Base-by-base conservation (phyloP, 2,797 vertebrate genomes). In the Tarsius wallacei region DNA sequence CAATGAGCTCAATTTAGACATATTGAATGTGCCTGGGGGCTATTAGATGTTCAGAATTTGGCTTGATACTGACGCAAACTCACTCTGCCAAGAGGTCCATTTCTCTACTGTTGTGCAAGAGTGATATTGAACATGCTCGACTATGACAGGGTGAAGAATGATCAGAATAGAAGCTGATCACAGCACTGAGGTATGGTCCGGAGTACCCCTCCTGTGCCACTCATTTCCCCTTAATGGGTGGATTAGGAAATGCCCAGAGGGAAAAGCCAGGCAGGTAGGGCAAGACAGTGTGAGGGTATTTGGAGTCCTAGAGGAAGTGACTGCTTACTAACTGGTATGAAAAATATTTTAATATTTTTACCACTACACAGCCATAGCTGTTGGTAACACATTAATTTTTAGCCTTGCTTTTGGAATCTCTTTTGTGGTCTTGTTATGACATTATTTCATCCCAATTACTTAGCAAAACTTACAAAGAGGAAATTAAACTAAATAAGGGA, bases 371-470 rank as follows among this genome's bases (percentile, higher is more conserved):
- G 36, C 36, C 15, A 1, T 93, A 81, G 74, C 33, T 49, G 1
- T 33, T 59, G 55, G 28, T 77, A 87, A 87, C 7, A 81, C 19
- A 86, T 59, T 83, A 63, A 90, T 77, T 80, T 93, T 81, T 36
- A 91, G 36, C 31, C 55, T 86, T 81, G 15, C n/a, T 94, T 28
- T 71, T 63, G 14, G 24, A 33, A 93, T 88, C 36, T 55, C 26
- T 94, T 94, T 91, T 73, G 55, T 31, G 61, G n/a, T 21, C 86
- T 81, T 87, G 15, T 78, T 93, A 87, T 66, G 59, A 73, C 66
- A 90, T 90, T 68, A 91, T 94, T 85, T 88, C 51, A 36, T 3
- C 49, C 57, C 12, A 97, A 88, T 94, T 91, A 95, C 22, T 90
- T 94, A 96, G 14, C 15, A 93, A 97, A 96, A 94, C 51, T 78